A percentile compares a stretch with the other conserved stretches of the same genome.
Evolutionary conservation across 2,113 vertebrate genomes (phyloP).

Genomic region (Hyaena hyaena): DNA sequence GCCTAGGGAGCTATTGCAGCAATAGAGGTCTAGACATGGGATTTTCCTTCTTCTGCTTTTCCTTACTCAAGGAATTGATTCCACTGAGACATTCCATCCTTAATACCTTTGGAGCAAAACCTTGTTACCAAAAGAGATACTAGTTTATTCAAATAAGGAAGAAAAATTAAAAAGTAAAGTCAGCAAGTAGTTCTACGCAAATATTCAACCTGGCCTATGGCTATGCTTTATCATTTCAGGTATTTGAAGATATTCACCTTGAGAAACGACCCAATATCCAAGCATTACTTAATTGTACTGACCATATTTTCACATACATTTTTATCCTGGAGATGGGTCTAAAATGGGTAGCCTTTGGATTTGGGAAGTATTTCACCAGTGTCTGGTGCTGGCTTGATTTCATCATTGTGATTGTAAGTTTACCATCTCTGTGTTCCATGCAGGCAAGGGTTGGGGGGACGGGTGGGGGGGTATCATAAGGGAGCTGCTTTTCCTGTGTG

Average conservation of each 20-base stretch:
- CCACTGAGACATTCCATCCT: slow-evolving; percentile 8
- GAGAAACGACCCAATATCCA: slow-evolving; percentile 83
- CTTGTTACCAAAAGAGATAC: not conserved
- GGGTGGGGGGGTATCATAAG: not conserved
- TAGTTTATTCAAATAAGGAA: not conserved
- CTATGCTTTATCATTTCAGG: slow-evolving; percentile 83
- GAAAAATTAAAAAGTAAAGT: not conserved
- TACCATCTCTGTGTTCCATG: not conserved
- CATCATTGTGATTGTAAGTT: slow-evolving; percentile 93
- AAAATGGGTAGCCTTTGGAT: slow-evolving; percentile 97
- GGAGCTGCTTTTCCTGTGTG: not conserved
- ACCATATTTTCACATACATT: slow-evolving; percentile 94
- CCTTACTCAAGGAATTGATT: not conserved
- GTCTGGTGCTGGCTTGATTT: slow-evolving; percentile 98
- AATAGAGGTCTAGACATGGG: not conserved
- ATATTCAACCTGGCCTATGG: not conserved
- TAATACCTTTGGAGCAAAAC: not conserved
- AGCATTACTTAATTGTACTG: slow-evolving; percentile 90
- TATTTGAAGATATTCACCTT: slow-evolving; percentile 96
- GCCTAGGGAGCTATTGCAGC: not conserved
- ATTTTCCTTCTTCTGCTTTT: slow-evolving; percentile 6
- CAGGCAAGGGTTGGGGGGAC: too few species aligned
- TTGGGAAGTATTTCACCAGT: slow-evolving; percentile 96
- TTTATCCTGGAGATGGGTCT: slow-evolving; percentile 96
- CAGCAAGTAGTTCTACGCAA: not conserved